These are phyloP conservation scores for Solea senegalensis DNA, from an alignment of 2,113 vertebrate genomes.

Conservation along the genomic window DNA sequence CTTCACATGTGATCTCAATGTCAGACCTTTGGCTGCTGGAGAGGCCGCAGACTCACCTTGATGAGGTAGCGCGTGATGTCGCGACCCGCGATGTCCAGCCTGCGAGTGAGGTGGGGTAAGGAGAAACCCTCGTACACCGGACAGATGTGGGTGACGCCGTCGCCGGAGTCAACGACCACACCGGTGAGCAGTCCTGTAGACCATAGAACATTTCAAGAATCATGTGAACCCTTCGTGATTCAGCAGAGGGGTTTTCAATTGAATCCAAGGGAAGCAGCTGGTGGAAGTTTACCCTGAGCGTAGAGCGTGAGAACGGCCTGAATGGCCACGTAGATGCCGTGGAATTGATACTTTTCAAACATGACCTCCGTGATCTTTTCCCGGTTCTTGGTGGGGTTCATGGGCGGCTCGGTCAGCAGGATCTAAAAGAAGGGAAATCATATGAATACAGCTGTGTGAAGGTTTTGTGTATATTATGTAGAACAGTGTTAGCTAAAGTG, in stretches of 20 bases:
- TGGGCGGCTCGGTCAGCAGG: conserved; percentile 94
- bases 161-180: conserved; percentile 96
- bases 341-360: conserved; percentile 98
- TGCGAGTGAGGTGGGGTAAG: conserved; percentile 94
- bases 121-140: conserved; percentile 98
- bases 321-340: conserved; percentile 95
- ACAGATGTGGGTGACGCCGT: conserved; percentile 97
- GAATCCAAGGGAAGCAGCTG: neutral
- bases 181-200: conserved; percentile 91
- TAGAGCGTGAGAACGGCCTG: conserved; percentile 98
- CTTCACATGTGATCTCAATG: neutral
- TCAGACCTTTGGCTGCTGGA: neutral
- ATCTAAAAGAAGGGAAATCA: conserved; percentile 59
- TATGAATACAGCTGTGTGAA: neutral
- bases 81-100: conserved; percentile 96
- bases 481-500: too few relatives aligned
- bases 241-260: neutral
- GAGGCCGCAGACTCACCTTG: conserved; percentile 80
- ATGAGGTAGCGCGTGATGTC: conserved; percentile 99
- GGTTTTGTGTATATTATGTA: neutral
- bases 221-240: neutral
- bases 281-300: conserved; percentile 87
- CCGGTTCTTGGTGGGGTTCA: conserved; percentile 96
- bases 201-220: neutral
- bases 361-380: conserved; percentile 98